A percentile compares a stretch with the other conserved stretches of the same genome.
These are phyloP conservation scores for Podilymbus podiceps DNA, from an alignment of 2,113 vertebrate genomes.

Conservation along the genomic window DNA sequence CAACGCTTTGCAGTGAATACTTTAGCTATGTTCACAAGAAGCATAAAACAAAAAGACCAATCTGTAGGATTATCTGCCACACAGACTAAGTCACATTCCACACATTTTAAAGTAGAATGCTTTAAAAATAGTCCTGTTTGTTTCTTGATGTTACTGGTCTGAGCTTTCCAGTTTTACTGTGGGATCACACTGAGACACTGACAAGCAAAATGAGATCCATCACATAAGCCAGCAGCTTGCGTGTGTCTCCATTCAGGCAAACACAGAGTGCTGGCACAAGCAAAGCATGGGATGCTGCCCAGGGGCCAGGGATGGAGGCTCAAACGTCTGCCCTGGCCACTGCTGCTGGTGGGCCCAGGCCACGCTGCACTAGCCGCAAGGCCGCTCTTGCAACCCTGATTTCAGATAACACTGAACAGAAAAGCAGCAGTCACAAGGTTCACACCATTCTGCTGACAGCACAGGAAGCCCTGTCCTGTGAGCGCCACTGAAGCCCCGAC, in stretches of 20 bases:
- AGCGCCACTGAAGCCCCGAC: not conserved
- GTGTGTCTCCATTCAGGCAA: not conserved
- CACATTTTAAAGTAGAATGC: not conserved
- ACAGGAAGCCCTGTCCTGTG: not conserved
- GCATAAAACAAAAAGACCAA: not conserved
- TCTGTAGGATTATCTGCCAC: not conserved
- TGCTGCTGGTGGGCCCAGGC: not conserved
- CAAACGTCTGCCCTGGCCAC: not conserved
- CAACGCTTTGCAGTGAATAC: not conserved
- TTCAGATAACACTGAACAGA: not conserved
- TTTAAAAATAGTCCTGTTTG: not conserved
- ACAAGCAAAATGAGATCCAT: not conserved
- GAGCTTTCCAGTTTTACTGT: not conserved
- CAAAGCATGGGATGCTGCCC: not conserved
- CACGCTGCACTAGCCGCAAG: fast-evolving
- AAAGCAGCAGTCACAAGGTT: not conserved
- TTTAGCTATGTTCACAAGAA: not conserved
- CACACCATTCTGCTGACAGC: not conserved
- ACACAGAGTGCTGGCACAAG: fast-evolving
- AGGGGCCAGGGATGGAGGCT: not conserved
- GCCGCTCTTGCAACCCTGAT: not conserved
- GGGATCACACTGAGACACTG: not conserved
- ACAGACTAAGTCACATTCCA: not conserved
- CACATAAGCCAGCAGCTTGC: not conserved
- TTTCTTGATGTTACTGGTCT: not conserved